These are phyloP conservation scores for Acrocephalus kingi DNA, from an alignment of 2,113 vertebrate genomes.

Conservation along the genomic window DNA sequence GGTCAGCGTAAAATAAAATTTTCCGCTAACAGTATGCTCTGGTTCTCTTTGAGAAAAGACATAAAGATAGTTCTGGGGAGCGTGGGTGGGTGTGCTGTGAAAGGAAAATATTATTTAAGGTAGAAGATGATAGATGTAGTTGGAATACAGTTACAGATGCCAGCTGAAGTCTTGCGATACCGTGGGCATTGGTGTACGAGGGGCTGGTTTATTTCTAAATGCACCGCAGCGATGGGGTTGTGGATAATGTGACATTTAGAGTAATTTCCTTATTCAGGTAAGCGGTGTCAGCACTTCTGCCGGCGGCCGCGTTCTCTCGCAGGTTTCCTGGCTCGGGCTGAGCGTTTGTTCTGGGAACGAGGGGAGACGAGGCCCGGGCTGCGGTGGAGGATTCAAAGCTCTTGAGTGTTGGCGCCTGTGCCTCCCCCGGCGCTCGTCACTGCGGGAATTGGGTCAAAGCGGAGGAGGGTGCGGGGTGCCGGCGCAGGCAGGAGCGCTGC, in stretches of 20 bases:
- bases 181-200: not conserved
- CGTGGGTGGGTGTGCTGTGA: too few species aligned
- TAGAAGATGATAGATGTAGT: not conserved
- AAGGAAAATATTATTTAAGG: not conserved
- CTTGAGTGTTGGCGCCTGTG: rapidly evolving
- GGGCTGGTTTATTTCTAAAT: not conserved
- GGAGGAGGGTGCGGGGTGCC: not conserved
- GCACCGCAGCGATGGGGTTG: not conserved
- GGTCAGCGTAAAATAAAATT: slow-evolving; percentile 67
- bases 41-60: not conserved
- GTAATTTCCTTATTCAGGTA: rapidly evolving
- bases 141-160: not conserved
- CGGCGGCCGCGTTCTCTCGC: not conserved
- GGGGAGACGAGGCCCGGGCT: not conserved
- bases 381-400: rapidly evolving
- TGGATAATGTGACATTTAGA: not conserved
- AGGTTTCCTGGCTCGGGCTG: not conserved
- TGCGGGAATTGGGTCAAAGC: not conserved
- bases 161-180: too few species aligned
- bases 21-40: slow-evolving; percentile 32
- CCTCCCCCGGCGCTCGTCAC: not conserved
- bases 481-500: not conserved
- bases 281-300: not conserved
- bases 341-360: not conserved
- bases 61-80: not conserved